Evolutionary conservation across 2,888 invertebrate genomes (phyloP), one percentile per base, ranked within the genome.

Genomic region (Monoplex corrugatus): DNA sequence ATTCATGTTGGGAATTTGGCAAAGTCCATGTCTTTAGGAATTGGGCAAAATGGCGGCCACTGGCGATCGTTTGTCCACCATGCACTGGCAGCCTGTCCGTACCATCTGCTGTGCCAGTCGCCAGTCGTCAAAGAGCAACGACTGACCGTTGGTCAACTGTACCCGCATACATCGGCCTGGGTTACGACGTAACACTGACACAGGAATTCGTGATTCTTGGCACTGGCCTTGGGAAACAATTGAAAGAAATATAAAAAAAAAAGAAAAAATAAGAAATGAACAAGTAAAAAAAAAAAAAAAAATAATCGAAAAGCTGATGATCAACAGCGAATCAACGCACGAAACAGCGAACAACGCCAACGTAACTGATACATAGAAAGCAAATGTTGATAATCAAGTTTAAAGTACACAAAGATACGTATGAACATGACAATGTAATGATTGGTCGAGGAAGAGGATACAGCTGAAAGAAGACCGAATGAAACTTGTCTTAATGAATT

Each of bases 1-100:
- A n/a, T n/a, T n/a, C n/a, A n/a, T n/a, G n/a, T n/a, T n/a, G n/a
- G n/a, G n/a, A n/a, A n/a, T n/a, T n/a, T n/a, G n/a, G n/a, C n/a
- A n/a, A n/a, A n/a, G n/a, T n/a, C n/a, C n/a, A n/a, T n/a, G n/a
- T n/a, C n/a, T n/a, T 43, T 80, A 80, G 78, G 78, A 40, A 32
- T 19, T n/a, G 82, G 44, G 44, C 45, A 84, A 28, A 13, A 35
- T 38, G 84, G 84, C 84, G 19, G 57, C 84, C 84, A 84, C 50
- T 1, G 86, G 63, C 16, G 86, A 86, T 1, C 86, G 63, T 57
- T 68, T 86, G 68, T 86, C 86, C 68, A 86, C 32, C 86, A 86
- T 68, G 44, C 86, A 86, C 86, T 86, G 86, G 35, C 86, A 86
- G 40, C 86, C 86, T 16, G 68, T 86, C 40, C 86, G 50, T 28